These are phyloP conservation scores for Pseudomyrmex gracilis DNA, from an alignment of 1,140 invertebrate genomes.

Conservation along the genomic window DNA sequence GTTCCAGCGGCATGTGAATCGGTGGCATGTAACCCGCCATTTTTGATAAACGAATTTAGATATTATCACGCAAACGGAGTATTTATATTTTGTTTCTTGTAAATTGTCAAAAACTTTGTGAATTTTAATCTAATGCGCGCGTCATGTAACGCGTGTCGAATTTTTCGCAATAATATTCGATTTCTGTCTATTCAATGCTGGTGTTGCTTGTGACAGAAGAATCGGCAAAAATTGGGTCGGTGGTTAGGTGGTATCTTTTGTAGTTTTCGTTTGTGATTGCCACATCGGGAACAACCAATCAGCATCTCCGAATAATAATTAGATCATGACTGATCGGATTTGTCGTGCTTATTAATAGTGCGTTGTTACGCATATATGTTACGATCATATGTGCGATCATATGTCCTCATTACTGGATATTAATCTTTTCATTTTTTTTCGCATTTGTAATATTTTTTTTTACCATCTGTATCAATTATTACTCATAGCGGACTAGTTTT, in stretches of 20 bases:
- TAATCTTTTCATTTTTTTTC: conserved; percentile 12
- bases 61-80: background rate
- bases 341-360: conserved; percentile 69
- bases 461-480: background rate
- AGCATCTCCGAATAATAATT: conserved; percentile 76
- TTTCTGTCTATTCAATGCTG: conserved; percentile 18
- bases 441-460: background rate
- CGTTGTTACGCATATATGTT: background rate
- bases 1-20: conserved; percentile 84
- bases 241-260: conserved; percentile 68
- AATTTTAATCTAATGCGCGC: no score
- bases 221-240: conserved; percentile 69
- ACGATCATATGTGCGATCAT: background rate
- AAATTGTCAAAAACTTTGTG: background rate
- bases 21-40: conserved; percentile 81
- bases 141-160: background rate
- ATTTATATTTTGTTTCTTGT: background rate
- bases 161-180: conserved; percentile 10
- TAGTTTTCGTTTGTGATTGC: conserved; percentile 69
- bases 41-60: background rate
- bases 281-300: conserved; percentile 77
- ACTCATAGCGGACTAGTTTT: background rate
- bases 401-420: conserved; percentile 8
- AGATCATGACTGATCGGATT: conserved; percentile 72
- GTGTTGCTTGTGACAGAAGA: conserved; percentile 54